These are phyloP conservation scores for Apis florea DNA, from an alignment of 1,140 invertebrate genomes.

Conservation along the genomic window DNA sequence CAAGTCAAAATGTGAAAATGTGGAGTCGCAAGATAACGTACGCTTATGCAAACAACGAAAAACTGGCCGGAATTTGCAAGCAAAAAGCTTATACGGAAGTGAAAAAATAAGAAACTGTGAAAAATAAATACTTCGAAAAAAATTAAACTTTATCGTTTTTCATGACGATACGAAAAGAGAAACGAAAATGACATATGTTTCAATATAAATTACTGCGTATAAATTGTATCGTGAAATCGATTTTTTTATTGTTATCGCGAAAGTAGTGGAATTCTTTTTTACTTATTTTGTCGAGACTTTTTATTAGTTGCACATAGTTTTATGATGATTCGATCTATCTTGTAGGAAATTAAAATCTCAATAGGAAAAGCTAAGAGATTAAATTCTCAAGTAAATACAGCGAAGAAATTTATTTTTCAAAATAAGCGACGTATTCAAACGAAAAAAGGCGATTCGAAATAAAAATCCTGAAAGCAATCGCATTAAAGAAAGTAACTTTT, in stretches of 20 bases:
- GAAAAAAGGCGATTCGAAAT: too few species aligned
- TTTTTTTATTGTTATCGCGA: not conserved
- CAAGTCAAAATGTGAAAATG: conserved; percentile 15
- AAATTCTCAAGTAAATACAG: too few species aligned
- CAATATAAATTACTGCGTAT: conserved; percentile 9
- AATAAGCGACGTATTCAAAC: too few species aligned
- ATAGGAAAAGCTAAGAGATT: too few species aligned
- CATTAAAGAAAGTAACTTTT: too few species aligned
- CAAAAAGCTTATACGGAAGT: conserved; percentile 2
- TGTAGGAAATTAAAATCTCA: too few species aligned
- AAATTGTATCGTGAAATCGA: conserved; percentile 4
- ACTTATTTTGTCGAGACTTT: too few species aligned
- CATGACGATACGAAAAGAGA: not conserved
- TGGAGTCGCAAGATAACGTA: conserved; percentile 6
- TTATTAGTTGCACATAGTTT: too few species aligned
- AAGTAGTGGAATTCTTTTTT: not conserved
- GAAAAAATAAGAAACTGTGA: conserved; percentile 1
- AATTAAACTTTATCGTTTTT: not conserved
- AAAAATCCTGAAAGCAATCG: too few species aligned
- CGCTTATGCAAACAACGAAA: conserved; percentile 19
- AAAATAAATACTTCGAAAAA: not conserved
- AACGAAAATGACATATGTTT: conserved; percentile 19
- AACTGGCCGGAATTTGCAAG: not conserved
- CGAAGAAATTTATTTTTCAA: too few species aligned
- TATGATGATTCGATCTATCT: too few species aligned